phyloP scores from a whole-genome alignment of 2,888 invertebrate genomes.

The Melikaiella ostensackeni region DNA sequence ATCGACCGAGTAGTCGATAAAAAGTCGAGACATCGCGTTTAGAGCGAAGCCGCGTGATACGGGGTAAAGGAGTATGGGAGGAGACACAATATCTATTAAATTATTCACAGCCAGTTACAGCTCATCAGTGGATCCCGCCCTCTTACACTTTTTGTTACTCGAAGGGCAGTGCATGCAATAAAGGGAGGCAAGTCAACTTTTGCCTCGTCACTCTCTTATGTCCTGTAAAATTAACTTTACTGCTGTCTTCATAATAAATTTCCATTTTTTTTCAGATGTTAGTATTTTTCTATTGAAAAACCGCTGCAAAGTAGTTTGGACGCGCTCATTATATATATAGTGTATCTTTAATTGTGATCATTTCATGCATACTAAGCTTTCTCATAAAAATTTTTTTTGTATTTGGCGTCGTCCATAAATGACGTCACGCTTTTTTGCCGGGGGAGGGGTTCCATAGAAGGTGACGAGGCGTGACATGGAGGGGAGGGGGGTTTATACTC shows the following conservation, averaged over 20 bases:
- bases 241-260: not conserved
- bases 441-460: too few species aligned
- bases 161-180: constrained; percentile 17
- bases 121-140: constrained; percentile 67
- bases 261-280: not conserved
- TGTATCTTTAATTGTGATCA: too few species aligned
- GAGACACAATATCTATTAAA: constrained; percentile 67
- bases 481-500: too few species aligned
- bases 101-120: constrained; percentile 72
- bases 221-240: not conserved
- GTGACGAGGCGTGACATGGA: too few species aligned
- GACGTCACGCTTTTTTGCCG: too few species aligned
- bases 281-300: not conserved
- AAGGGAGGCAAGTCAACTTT: constrained; percentile 14
- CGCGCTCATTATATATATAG: too few species aligned
- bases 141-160: constrained; percentile 55
- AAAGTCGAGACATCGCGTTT: constrained; percentile 6
- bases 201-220: constrained; percentile 16
- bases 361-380: too few species aligned
- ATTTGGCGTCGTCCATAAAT: too few species aligned
- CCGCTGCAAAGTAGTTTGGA: too few species aligned
- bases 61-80: constrained; percentile 43
- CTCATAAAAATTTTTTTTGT: too few species aligned
- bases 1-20: constrained; percentile 16
- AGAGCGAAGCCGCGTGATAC: not conserved